Conservation (phyloP, 2,113 vertebrate genomes). For the Zapus hudsonius region DNA sequence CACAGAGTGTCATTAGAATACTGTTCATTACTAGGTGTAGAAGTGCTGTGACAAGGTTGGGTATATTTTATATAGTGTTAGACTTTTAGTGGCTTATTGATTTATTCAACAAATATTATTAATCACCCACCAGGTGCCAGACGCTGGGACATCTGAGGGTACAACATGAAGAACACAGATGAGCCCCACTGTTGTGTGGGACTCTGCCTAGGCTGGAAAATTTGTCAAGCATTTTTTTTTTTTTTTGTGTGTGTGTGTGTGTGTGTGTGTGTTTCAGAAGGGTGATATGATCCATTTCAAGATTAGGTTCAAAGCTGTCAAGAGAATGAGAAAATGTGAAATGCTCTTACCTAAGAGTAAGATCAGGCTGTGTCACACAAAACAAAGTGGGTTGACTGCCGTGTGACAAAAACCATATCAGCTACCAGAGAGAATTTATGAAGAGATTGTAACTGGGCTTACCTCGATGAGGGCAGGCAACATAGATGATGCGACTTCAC, state of each 20-base stretch:
- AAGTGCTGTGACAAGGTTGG: neutral
- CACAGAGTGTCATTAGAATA: neutral
- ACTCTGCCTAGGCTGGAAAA: neutral
- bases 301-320: slow-evolving; percentile 35
- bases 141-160: neutral
- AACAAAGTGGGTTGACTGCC: neutral
- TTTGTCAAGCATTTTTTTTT: neutral
- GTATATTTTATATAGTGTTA: slow-evolving; percentile 32
- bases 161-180: neutral
- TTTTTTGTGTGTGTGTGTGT: neutral
- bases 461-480: neutral
- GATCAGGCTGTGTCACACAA: neutral
- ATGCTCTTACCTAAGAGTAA: slow-evolving; percentile 4
- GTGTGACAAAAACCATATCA: neutral
- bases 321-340: neutral
- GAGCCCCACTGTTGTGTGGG: neutral
- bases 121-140: neutral
- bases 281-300: slow-evolving; percentile 21
- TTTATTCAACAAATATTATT: neutral
- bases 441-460: neutral
- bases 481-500: neutral
- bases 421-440: neutral
- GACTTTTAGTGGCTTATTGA: neutral
- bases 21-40: neutral
- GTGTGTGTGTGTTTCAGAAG: neutral